Evolutionary conservation across 2,797 vertebrate genomes (phyloP).

Genomic region (Muscicapa striata): DNA sequence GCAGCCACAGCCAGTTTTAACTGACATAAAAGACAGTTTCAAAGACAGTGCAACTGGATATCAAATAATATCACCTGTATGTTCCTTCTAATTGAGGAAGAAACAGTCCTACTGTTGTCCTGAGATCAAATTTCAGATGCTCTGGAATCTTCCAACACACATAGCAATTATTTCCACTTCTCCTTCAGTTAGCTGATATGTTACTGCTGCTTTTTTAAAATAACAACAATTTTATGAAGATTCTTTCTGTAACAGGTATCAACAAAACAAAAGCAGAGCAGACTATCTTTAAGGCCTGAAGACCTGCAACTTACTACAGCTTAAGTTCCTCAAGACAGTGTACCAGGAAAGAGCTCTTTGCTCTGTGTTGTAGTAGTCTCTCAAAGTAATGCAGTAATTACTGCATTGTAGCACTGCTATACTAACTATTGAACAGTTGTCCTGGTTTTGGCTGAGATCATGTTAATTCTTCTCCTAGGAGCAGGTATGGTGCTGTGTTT

Average conservation of each 20-base stretch:
- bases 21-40: not conserved
- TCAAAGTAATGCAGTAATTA: not conserved
- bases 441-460: not conserved
- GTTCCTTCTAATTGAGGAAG: not conserved
- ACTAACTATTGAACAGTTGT: not conserved
- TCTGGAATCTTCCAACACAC: not conserved
- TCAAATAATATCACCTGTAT: not conserved
- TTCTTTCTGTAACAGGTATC: not conserved
- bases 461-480: not conserved
- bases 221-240: not conserved
- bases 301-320: not conserved
- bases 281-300: not conserved
- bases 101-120: not conserved
- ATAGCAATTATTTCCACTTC: not conserved
- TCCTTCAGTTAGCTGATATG: not conserved
- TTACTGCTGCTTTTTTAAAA: rapidly evolving
- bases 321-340: not conserved
- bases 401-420: not conserved
- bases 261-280: not conserved
- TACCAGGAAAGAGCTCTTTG: not conserved
- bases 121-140: not conserved
- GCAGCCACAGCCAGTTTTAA: not conserved
- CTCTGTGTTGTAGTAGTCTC: not conserved
- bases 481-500: not conserved
- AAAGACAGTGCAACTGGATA: not conserved